phyloP scores from a whole-genome alignment of 2,888 invertebrate genomes.

The Patella ulyssiponensis region DNA sequence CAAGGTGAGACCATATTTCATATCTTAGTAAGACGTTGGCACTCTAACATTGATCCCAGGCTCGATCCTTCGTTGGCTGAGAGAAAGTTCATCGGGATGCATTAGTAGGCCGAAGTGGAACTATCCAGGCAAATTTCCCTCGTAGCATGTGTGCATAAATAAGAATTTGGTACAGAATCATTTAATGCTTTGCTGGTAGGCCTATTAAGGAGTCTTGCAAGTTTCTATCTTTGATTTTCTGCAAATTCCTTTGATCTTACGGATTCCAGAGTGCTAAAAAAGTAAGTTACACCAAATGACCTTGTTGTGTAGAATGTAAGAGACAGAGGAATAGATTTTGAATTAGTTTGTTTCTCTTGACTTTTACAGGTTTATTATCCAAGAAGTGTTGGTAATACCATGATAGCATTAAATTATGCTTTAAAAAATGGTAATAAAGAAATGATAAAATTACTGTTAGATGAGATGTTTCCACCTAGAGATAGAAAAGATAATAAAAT shows the following conservation, averaged over 20 bases:
- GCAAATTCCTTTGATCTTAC: too few species aligned
- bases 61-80: too few species aligned
- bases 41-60: too few species aligned
- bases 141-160: neutral
- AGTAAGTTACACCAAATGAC: too few species aligned
- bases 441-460: conserved; percentile 60
- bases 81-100: too few species aligned
- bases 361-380: conserved; percentile 52
- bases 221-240: too few species aligned
- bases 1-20: conserved; percentile 24
- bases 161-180: too few species aligned
- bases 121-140: neutral
- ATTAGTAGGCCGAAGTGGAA: too few species aligned
- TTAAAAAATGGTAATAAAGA: conserved; percentile 64
- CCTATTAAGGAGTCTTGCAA: too few species aligned
- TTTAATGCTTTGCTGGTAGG: too few species aligned
- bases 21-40: too few species aligned
- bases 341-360: neutral
- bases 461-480: conserved; percentile 52
- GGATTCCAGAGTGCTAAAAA: too few species aligned
- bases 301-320: neutral
- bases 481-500: conserved; percentile 47
- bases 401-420: conserved; percentile 67
- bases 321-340: neutral
- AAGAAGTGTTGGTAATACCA: conserved; percentile 61